These are phyloP conservation scores for Cyrtonyx montezumae DNA, from an alignment of 2,113 vertebrate species.

Conservation along the genomic window DNA sequence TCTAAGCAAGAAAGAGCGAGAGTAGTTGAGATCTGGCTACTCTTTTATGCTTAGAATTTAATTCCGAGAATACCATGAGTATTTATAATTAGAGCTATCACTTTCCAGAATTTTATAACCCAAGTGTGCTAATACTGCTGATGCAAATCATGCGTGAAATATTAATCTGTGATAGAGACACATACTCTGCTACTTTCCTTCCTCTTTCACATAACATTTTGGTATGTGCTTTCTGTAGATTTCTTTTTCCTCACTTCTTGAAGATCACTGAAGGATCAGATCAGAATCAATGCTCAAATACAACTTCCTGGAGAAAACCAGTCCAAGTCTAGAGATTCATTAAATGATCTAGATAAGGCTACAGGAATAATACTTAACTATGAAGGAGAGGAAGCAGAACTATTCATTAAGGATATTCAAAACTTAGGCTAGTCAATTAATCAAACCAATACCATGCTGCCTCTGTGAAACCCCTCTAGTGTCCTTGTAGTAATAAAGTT, in stretches of 20 bases:
- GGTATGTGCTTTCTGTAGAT: not conserved
- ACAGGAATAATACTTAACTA: not conserved
- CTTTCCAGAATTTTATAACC: not conserved
- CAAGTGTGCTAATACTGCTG: not conserved
- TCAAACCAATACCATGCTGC: not conserved
- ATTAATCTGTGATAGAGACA: not conserved
- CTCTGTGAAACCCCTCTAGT: not conserved
- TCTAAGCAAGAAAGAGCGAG: not conserved
- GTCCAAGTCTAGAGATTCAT: too few relatives aligned
- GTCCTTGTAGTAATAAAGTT: not conserved
- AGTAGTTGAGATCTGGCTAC: not conserved
- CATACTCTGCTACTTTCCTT: accelerated
- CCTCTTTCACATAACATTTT: accelerated
- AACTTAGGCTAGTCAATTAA: not conserved
- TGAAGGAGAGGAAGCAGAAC: not conserved
- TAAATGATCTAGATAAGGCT: not conserved
- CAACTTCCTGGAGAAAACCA: not conserved
- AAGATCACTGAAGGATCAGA: not conserved
- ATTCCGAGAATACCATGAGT: not conserved
- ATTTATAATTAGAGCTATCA: not conserved
- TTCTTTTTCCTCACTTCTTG: not conserved
- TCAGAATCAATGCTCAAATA: not conserved
- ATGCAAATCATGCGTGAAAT: accelerated
- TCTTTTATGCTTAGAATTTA: not conserved
- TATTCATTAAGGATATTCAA: not conserved